Percentiles rank a stretch among this genome's conserved stretches.
These are phyloP conservation scores for Genyomyrus donnyi DNA, from an alignment of 2,113 vertebrate species.

Conservation along the genomic window DNA sequence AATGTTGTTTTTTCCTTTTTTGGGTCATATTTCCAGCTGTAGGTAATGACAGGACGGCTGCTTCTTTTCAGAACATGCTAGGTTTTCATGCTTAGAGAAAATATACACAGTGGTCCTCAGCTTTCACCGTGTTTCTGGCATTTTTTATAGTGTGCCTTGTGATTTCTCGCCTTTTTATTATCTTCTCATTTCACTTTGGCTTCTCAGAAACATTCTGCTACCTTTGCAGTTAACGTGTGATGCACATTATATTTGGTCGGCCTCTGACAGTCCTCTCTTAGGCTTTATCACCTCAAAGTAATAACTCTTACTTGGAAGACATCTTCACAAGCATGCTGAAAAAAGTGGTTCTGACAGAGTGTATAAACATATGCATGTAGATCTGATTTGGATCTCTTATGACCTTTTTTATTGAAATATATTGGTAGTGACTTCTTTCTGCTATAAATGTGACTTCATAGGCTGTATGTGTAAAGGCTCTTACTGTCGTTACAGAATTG, in stretches of 20 bases:
- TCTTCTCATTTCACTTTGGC: conserved; percentile 48
- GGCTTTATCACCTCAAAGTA: conserved; percentile 36
- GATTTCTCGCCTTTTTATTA: background rate
- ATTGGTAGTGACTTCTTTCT: background rate
- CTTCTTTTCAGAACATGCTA: background rate
- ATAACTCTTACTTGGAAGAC: conserved; percentile 24
- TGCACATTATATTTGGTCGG: conserved; percentile 34
- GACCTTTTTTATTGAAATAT: background rate
- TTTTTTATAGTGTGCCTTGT: conserved; percentile 15
- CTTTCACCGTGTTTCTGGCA: conserved; percentile 33
- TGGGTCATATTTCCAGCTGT: background rate
- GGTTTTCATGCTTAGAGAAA: conserved; percentile 17
- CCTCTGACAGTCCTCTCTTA: conserved; percentile 32
- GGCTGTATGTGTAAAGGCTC: background rate
- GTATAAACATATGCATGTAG: background rate
- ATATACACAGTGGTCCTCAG: conserved; percentile 31
- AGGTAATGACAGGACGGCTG: background rate
- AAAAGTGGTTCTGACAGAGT: background rate
- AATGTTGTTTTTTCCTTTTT: background rate
- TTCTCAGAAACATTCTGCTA: conserved; percentile 49
- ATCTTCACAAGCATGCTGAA: background rate
- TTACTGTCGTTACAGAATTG: background rate
- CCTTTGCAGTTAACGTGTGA: conserved; percentile 33
- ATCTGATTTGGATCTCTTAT: conserved; percentile 16
- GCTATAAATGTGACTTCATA: background rate